These are phyloP conservation scores for Melipona quadrifasciata DNA, from an alignment of 1,140 invertebrate species.

Conservation along the genomic window DNA sequence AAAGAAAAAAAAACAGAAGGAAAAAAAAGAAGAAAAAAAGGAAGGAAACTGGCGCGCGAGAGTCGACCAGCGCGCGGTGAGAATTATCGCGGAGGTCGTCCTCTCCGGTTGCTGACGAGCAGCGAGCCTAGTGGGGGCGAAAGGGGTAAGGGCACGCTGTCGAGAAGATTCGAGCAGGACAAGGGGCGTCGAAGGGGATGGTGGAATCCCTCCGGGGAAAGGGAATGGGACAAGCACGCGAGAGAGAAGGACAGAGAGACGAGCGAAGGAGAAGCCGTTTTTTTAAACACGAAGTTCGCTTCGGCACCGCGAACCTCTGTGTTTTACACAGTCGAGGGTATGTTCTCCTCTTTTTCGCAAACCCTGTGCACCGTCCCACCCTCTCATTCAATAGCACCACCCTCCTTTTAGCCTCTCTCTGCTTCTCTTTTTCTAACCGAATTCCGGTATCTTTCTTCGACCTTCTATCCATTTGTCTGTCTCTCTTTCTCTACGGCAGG, in stretches of 20 bases:
- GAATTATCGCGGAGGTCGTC: slow-evolving; percentile 66
- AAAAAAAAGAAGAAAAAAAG: slow-evolving; percentile 33
- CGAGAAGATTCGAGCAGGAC: slow-evolving; percentile 36
- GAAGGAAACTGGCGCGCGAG: slow-evolving; percentile 29
- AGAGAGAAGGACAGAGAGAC: slow-evolving; percentile 4
- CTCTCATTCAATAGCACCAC: slow-evolving; percentile 50
- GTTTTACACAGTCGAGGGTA: slow-evolving; percentile 75
- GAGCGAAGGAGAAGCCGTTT: slow-evolving; percentile 47
- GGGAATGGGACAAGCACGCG: background rate
- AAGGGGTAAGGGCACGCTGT: slow-evolving; percentile 36
- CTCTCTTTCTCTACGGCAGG: slow-evolving; percentile 1
- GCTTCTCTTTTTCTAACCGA: slow-evolving; percentile 46
- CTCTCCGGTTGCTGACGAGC: slow-evolving; percentile 34
- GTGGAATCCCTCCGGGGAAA: background rate
- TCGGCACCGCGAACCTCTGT: slow-evolving; percentile 70
- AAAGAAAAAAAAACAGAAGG: background rate
- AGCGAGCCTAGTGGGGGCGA: slow-evolving; percentile 19
- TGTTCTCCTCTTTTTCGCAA: slow-evolving; percentile 69
- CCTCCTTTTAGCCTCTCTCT: slow-evolving; percentile 31
- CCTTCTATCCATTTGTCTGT: background rate
- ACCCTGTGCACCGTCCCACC: slow-evolving; percentile 44
- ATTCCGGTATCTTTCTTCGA: slow-evolving; percentile 26
- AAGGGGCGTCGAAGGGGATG: background rate
- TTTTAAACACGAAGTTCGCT: slow-evolving; percentile 66
- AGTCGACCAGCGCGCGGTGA: slow-evolving; percentile 41